Base-by-base conservation (phyloP, 2,888 invertebrate species). In the Cantharis rufa region DNA sequence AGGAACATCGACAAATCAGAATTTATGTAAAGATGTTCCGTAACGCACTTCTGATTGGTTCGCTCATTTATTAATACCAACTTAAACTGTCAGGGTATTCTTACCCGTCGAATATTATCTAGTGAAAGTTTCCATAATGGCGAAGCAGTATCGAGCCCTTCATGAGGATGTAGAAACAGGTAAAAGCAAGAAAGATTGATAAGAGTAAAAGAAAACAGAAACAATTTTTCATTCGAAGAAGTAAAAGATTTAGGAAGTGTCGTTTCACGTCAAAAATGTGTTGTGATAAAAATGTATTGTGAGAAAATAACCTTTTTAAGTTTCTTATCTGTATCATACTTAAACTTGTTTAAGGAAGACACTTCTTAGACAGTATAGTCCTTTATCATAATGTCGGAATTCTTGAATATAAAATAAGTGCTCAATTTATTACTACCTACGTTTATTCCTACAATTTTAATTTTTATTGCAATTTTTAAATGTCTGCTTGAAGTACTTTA, bases 301-400 rank as follows among this genome's bases (percentile, higher is more conserved):
- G 73, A 73, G 75, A 78, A 78, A 79, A 77, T 72, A 74, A 75
- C 77, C 79, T 79, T 78, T 81, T 78, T 80, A 78, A 78, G 75
- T 79, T 79, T 79, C 81, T 83, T 83, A 83, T 83, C 82, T 82
- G 78, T 79, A 79, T 75, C 80, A 78, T 80, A 81, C 81, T 83
- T 83, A 81, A 83, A 83, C 81, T 83, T 81, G 81, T 82, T 82
- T 79, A 82, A 81, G 73, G 80, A 78, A 82, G 82, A 82, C 82
- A 80, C 75, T 81, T 81, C 78, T 79, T 80, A 80, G 80, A 80
- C 81, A 81, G 80, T 77, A 81, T 69, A 70, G 75, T 71, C 73
- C 80, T 82, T 82, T 81, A 81, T 82, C 81, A 82, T 81, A 80
- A 81, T 82, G 82, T 81, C 82, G 81, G 79, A 71, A 78, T 75